These are phyloP conservation scores for Grammomys dolichurus DNA, from an alignment of 2,113 vertebrate species.

Conservation along the genomic window DNA sequence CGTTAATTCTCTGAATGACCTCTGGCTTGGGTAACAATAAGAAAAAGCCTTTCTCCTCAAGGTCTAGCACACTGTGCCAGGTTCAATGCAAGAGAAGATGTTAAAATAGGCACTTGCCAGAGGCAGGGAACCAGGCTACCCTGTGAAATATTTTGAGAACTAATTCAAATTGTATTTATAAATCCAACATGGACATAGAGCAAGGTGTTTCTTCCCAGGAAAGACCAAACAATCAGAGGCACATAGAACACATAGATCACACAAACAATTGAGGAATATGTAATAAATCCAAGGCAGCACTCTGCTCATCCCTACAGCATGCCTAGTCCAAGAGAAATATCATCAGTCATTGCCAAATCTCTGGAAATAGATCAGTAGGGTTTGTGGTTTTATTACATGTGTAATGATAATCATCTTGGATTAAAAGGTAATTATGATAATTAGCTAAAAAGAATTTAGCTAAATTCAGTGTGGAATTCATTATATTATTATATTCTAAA, in stretches of 20 bases:
- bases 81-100: not conserved
- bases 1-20: not conserved
- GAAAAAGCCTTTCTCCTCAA: not conserved
- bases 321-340: not conserved
- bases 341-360: not conserved
- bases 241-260: not conserved
- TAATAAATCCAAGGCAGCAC: not conserved
- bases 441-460: not conserved
- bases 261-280: not conserved
- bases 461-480: not conserved
- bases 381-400: not conserved
- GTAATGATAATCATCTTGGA: not conserved
- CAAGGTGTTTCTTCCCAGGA: not conserved
- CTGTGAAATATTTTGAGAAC: slow-evolving; percentile 65
- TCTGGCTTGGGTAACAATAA: not conserved
- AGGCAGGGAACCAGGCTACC: slow-evolving; percentile 27
- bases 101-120: slow-evolving; percentile 68
- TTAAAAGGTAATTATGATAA: not conserved
- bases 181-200: slow-evolving; percentile 13
- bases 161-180: slow-evolving; percentile 26
- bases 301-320: not conserved
- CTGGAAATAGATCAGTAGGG: not conserved
- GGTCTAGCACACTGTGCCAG: not conserved
- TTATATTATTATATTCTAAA: not conserved
- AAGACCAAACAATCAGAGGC: slow-evolving; percentile 11